These are phyloP conservation scores for Phoeniculus purpureus DNA, from an alignment of 2,797 vertebrate genomes.

Conservation along the genomic window DNA sequence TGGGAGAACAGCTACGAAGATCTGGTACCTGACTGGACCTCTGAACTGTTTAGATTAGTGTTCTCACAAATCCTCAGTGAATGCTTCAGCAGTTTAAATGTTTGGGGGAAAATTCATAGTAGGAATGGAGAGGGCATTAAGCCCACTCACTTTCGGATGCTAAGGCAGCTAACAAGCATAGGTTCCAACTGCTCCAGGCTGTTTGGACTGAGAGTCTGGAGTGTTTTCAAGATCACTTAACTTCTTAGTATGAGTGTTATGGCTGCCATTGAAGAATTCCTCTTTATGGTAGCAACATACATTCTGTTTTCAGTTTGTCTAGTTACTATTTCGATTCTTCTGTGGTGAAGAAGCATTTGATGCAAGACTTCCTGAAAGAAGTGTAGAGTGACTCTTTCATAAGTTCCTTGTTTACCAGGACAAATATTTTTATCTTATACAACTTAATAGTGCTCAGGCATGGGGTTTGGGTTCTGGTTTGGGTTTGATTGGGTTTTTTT, in stretches of 20 bases:
- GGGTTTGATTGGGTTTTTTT: rapidly evolving
- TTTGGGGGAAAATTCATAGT: neutral
- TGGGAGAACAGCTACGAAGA: no score
- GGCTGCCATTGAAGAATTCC: neutral
- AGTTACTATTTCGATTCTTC: neutral
- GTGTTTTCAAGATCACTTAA: neutral
- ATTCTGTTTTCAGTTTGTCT: neutral
- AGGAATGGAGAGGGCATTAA: neutral
- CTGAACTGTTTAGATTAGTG: neutral
- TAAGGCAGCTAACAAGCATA: neutral
- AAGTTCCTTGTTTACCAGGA: neutral
- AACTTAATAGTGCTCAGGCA: neutral
- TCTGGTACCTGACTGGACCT: neutral
- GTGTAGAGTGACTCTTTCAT: neutral
- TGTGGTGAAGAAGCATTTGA: neutral
- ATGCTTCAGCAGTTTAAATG: neutral
- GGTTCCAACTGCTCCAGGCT: neutral
- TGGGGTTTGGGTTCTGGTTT: no score
- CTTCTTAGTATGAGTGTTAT: neutral
- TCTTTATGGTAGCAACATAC: neutral
- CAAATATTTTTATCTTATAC: neutral
- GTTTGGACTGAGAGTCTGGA: neutral
- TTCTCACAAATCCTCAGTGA: neutral
- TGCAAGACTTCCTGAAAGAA: neutral
- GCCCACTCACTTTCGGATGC: neutral